Conservation (phyloP, 2,797 vertebrate species). For the Tiaroga cobitis region DNA sequence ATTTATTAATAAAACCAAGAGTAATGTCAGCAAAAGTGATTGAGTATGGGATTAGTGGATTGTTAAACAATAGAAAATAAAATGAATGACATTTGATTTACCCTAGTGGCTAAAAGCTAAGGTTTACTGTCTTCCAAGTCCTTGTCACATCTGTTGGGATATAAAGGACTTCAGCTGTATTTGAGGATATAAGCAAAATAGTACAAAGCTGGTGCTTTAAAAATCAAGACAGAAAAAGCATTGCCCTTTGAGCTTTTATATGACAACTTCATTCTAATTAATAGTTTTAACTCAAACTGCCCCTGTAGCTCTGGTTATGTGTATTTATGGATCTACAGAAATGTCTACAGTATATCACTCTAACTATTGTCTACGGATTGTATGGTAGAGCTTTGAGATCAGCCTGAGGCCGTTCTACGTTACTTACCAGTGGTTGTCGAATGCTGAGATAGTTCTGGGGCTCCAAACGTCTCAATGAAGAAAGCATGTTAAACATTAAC, state of each 20-base stretch:
- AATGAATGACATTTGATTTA: constrained; percentile 77
- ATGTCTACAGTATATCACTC: neutral
- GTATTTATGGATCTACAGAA: constrained; percentile 21
- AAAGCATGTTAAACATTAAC: constrained; percentile 58
- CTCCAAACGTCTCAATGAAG: constrained; percentile 62
- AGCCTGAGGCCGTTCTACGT: constrained; percentile 37
- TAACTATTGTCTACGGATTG: constrained; percentile 25
- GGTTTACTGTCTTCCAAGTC: constrained; percentile 86
- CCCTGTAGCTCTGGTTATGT: constrained; percentile 1
- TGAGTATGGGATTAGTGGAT: constrained; percentile 72
- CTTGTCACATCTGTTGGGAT: constrained; percentile 88
- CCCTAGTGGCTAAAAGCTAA: constrained; percentile 86
- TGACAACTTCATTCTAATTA: constrained; percentile 12
- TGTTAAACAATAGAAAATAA: constrained; percentile 67
- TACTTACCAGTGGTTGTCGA: constrained; percentile 60
- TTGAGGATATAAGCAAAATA: constrained; percentile 68
- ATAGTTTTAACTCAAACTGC: constrained; percentile 12
- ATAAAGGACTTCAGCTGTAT: constrained; percentile 83
- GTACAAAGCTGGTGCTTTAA: constrained; percentile 51
- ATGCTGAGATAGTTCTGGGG: constrained; percentile 55
- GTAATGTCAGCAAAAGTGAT: constrained; percentile 61
- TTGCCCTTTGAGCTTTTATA: neutral
- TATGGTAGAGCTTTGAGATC: constrained; percentile 36
- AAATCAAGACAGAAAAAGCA: constrained; percentile 48
- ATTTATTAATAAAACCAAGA: constrained; percentile 59